phyloP scores from a whole-genome alignment of 2,888 invertebrate species.

The Saturnia japonica region DNA sequence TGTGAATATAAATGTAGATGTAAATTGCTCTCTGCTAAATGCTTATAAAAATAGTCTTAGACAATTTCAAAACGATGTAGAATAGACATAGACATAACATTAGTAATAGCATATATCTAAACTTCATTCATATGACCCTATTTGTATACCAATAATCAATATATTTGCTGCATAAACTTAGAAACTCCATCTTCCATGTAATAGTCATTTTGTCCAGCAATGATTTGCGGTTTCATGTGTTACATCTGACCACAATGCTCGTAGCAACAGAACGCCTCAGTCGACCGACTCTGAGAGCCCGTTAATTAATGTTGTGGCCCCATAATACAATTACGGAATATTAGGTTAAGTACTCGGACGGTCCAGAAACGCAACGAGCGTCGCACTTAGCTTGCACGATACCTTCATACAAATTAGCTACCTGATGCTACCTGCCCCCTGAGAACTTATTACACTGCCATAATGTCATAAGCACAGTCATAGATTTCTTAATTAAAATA shows the following conservation, averaged over 20 bases:
- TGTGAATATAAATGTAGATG: background rate
- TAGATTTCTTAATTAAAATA: background rate
- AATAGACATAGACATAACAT: too few relatives aligned
- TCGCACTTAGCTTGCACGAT: constrained; percentile 65
- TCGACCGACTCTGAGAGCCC: constrained; percentile 61
- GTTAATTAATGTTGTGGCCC: constrained; percentile 73
- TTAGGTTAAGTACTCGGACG: constrained; percentile 76
- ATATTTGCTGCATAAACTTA: background rate
- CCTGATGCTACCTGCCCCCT: constrained; percentile 17
- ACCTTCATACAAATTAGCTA: constrained; percentile 72
- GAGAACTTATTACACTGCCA: background rate
- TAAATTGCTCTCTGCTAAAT: background rate
- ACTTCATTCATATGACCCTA: too few relatives aligned
- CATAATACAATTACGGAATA: constrained; percentile 75
- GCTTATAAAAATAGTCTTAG: too few relatives aligned
- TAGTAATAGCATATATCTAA: too few relatives aligned
- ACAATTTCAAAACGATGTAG: too few relatives aligned
- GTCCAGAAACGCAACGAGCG: constrained; percentile 42
- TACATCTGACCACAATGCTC: constrained; percentile 49
- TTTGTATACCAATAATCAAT: too few relatives aligned
- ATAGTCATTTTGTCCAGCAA: constrained; percentile 7
- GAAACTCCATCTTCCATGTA: background rate
- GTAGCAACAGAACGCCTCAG: constrained; percentile 64
- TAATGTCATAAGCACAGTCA: background rate
- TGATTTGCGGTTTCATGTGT: constrained; percentile 15